Evolutionary conservation across 92 coral and sea anemone genomes (phyloP), one percentile per base, ranked within the genome.

Genomic region (Siderastrea radians): DNA sequence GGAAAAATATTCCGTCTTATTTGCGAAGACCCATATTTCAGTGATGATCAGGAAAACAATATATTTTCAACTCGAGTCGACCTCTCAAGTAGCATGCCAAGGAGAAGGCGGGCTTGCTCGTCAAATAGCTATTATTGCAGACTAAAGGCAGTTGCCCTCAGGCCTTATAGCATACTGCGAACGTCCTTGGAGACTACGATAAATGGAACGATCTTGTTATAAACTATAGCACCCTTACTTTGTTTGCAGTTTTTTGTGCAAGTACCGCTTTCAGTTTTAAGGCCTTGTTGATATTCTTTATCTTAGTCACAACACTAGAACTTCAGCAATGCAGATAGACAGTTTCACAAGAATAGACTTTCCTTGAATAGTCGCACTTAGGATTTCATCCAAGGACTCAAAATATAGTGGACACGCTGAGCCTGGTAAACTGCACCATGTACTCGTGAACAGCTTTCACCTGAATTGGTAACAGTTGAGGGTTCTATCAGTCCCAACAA

Each of bases 61-160:
- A 81, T 81, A 64, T 43, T 54, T 68, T 68, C 49, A 81, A 68
- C 85, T 44, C 4, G 66, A 68, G 66, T 66, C 74, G 53, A 65
- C 50, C 55, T 17, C 45, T 65, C 47, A 15, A 65, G 38, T 65
- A 64, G n/a, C 74, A 49, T 48, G 49, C n/a, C 49, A 66, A 16
- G 57, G 63, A 57, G 59, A 15, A 46, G 62, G 84, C 62, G 75
- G 65, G 76, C 8, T 49, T 16, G 16, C n/a, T 81, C 79, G 51
- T 68, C 45, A 68, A 81, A 9, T 13, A 49, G 45, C 83, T 78
- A 44, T 75, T 54, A 75, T 53, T 75, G 38, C 38, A 47, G 61
- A 7, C 61, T 38, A 12, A 47, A 58, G 52, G 1, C 4, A 46
- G 11, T 59, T 77, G 49, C 54, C 81, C 68, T 59, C 14, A n/a